Base-by-base conservation (phyloP, 1,140 invertebrate species). In the Phymorhynchus buccinoides region DNA sequence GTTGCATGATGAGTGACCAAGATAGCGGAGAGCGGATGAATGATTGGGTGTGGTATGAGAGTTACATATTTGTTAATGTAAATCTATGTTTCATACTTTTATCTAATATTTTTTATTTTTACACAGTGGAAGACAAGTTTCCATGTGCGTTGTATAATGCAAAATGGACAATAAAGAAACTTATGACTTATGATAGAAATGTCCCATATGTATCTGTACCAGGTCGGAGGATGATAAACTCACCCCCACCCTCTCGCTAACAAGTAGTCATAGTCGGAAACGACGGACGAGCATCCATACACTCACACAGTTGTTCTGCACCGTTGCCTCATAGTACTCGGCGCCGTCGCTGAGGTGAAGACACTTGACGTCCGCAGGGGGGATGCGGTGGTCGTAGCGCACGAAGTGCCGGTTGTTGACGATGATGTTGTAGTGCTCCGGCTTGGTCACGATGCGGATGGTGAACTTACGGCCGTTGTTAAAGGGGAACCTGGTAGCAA, bases 361-460 rank as follows among this genome's bases (percentile, higher is more conserved):
- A 71, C 80, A 89, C 16, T 85, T 52, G 42, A 90, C 88, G 44
- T 89, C 73, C 4, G 84, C 42, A 12, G 86, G 78, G 3, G 80
- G 77, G 37, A 89, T 56, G 7, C 90, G 85, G 80, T 91, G 88
- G 30, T 77, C 35, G 79, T 87, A 91, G 41, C 87, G 44, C 37
- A 89, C 84, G 83, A 90, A 90, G 42, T 88, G 79, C 30, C 80
- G 80, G 32, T 89, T 88, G 81, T 91, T 89, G 14, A 90, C 89
- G 75, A 87, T 84, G 4, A 90, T 87, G 52, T 96, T 94, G 90
- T 95, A 96, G 66, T 94, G 93, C 32, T 94, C 91, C 1, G 94
- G 93, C 82, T 96, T 96, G 80, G 95, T 96, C 1, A 97, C 91
- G 66, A 98, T 94, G 44, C 97, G 92, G 1, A 97, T 95, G 89